Evolutionary conservation across 2,797 vertebrate species (phyloP), one percentile per base, ranked within the genome.

Genomic region (Scolopax bukidnonensis): DNA sequence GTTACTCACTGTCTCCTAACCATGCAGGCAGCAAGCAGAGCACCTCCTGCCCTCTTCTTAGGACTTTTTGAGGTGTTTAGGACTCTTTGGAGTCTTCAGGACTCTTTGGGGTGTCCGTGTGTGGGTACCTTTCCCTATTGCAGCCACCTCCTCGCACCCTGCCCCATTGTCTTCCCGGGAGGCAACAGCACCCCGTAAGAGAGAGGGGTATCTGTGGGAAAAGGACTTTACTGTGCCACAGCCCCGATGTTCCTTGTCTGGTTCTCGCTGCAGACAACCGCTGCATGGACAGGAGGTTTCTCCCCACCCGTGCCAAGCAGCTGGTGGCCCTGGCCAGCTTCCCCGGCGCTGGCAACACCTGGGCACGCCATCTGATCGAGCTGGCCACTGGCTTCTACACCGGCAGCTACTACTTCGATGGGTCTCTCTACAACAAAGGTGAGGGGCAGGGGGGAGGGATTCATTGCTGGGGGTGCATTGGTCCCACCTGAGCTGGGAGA

Each of bases 391-490:
- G 99, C 80, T 99, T 98, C 97, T 99, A 99, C 98, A 99, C 99
- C 0, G 99, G 99, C 97, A 99, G 99, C 97, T 99, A 99, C 96
- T 99, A 99, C 98, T 99, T 99, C 3, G 99, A 99, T 6, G 99
- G 99, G 16, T 99, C 99, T 19, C 98, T 99, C 63, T 99, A 99
- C 97, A 99, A 99, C 96, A 99, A 99, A 99, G 99, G 99, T 99
- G 95, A 96, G 96, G 2, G 36, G 36, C 36, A 36, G 36, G 5
- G 6, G 8, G 16, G 38, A 18, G 10, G 4, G 36, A 36, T 10
- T 69, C 0, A 0, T 4, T 59, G 23, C 70, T 0, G 11, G 28
- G 63, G 54, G 9, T 19, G 13, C 23, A 10, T 5, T 0, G 2
- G 41, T 38, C 16, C 71, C 67, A 11, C 3, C 20, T 6, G 68